Conservation (phyloP, 2,113 vertebrate genomes). For the Romanogobio albipinnatus region DNA sequence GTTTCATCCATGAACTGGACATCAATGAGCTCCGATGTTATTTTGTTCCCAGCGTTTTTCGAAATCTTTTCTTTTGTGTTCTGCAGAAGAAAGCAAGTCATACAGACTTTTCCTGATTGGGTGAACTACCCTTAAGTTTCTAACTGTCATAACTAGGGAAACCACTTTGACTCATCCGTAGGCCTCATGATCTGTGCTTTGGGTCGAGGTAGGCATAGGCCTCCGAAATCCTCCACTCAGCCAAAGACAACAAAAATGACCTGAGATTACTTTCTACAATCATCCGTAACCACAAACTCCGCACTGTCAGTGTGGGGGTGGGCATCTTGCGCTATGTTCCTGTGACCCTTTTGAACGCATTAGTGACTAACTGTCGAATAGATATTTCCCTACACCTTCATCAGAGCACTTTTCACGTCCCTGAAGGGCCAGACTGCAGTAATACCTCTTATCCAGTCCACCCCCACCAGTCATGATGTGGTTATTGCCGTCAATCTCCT, state of each 20-base stretch:
- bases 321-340: neutral
- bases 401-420: constrained; percentile 40
- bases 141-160: neutral
- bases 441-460: constrained; percentile 24
- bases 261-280: neutral
- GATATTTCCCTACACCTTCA: constrained; percentile 17
- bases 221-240: neutral
- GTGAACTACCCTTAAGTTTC: neutral
- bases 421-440: constrained; percentile 35
- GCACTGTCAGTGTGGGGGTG: neutral
- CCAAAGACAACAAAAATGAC: neutral
- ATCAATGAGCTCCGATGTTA: neutral
- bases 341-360: constrained; percentile 1
- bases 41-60: neutral
- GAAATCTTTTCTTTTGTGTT: neutral
- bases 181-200: neutral
- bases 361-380: constrained; percentile 25
- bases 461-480: constrained; percentile 56
- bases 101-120: too few relatives aligned
- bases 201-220: neutral
- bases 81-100: neutral
- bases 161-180: neutral
- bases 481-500: constrained; percentile 66
- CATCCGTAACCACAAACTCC: neutral
- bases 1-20: neutral